Base-by-base conservation (phyloP, 2,113 vertebrate genomes). In the Phocoena sinus region DNA sequence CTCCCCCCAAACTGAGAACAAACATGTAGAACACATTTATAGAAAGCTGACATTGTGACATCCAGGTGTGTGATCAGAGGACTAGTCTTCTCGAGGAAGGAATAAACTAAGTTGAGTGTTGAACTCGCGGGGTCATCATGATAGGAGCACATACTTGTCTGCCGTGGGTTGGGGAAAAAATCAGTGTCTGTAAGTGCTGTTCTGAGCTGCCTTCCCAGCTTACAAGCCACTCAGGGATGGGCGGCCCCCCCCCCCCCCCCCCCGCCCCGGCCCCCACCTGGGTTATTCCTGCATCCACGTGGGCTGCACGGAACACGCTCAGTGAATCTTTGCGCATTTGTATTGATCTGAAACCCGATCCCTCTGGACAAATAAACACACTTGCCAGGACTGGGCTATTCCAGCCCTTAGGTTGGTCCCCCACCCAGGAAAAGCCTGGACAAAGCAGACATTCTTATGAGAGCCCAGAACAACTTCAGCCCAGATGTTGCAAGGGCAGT, bases 211-310 rank as follows among this genome's bases (percentile, higher is more conserved):
- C 41, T 50, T 68, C 20, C 36, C 7, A 47, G n/a, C 2, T 2
- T 20, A 62, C 31, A 53, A 68, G 18, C 18, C 92, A 15, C 70
- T 53, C 33, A 9, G 36, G n/a, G 76, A 84, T 13, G 33, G 33
- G 23, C 12, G 1, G 21, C 33, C 41, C 10, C 1, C 33, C 3
- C 2, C 56, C 63, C 15, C 2, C n/a, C n/a, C 33, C 41, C 10
- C 1, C 33, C 3, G 1, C 56, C 63, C 15, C 2, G n/a, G 12
- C 31, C 68, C 25, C n/a, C 3, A 9, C 47, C 12, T 21, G 71
- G 11, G 2, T 9, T 4, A 15, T 2, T 17, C 1, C 62, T 2
- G 28, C 14, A 0, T 15, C 25, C 7, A 0, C 1, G n/a, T 14
- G 18, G 47, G 47, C 70, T 7, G 5, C 13, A 5, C 3, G 25